phyloP scores from a whole-genome alignment of 2,797 vertebrate species.

The Oreochromis mossambicus region DNA sequence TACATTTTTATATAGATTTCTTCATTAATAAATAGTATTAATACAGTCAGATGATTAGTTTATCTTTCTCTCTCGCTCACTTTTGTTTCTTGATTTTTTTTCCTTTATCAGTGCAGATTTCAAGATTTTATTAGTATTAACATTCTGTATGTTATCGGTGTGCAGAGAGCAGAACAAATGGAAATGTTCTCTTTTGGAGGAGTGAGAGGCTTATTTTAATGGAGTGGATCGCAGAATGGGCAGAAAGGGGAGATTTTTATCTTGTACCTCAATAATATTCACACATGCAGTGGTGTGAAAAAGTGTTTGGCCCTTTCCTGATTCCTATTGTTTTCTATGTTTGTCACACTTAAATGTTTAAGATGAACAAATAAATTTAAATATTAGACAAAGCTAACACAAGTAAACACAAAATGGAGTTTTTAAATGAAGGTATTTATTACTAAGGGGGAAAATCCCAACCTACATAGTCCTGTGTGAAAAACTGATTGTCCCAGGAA shows the following conservation, averaged over 20 bases:
- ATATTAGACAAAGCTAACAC: neutral
- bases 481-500: neutral
- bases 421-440: neutral
- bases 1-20: neutral
- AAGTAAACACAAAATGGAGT: neutral
- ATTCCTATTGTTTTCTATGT: neutral
- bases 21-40: neutral
- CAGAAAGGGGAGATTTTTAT: slow-evolving; percentile 10
- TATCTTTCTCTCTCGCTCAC: neutral
- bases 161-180: slow-evolving; percentile 12
- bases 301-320: neutral
- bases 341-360: neutral
- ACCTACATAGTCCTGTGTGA: neutral
- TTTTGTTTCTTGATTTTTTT: neutral
- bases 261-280: slow-evolving; percentile 16
- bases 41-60: neutral
- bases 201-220: slow-evolving; percentile 29
- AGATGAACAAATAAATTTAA: neutral
- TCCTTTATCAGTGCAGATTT: neutral
- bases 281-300: neutral
- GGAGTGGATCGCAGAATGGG: slow-evolving; percentile 16
- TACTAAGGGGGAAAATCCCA: neutral
- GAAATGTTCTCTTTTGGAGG: slow-evolving; percentile 5
- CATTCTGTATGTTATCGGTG: neutral
- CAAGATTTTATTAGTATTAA: neutral